Evolutionary conservation across 2,888 invertebrate genomes (phyloP).

Genomic region (Drosophila cognata): DNA sequence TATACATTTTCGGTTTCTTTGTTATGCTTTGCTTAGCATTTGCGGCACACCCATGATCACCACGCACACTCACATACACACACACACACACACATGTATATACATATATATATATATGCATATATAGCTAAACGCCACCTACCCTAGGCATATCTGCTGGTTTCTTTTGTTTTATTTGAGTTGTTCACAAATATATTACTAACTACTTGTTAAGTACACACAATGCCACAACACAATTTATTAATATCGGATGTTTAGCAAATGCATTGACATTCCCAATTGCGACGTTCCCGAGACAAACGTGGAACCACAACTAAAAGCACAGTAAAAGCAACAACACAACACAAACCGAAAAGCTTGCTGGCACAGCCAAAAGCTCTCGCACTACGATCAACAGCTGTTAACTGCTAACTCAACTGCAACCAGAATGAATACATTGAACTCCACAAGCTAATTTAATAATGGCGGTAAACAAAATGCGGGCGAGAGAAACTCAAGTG

Average conservation of each 20-base stretch:
- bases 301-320: conserved; percentile 68
- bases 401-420: conserved; percentile 39
- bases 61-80: conserved; percentile 12
- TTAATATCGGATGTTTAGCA: conserved; percentile 21
- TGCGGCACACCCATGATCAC: conserved; percentile 44
- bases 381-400: conserved; percentile 54
- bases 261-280: conserved; percentile 37
- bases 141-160: conserved; percentile 70
- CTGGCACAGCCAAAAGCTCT: conserved; percentile 44
- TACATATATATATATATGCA: conserved; percentile 9
- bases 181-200: conserved; percentile 22
- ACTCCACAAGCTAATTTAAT: conserved; percentile 41
- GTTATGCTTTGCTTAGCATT: conserved; percentile 49
- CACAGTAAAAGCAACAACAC: conserved; percentile 51
- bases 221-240: conserved; percentile 16
- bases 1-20: conserved; percentile 18
- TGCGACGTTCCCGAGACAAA: conserved; percentile 57
- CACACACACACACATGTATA: conserved; percentile 13
- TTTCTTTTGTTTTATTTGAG: conserved; percentile 31
- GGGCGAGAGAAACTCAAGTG: background rate
- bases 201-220: conserved; percentile 13
- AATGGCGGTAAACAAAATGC: conserved; percentile 1
- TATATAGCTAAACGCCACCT: conserved; percentile 42
- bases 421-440: conserved; percentile 17
- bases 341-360: conserved; percentile 41